Evolutionary conservation across 2,797 vertebrate species (phyloP).

Genomic region (Tauraco hartlaubi): DNA sequence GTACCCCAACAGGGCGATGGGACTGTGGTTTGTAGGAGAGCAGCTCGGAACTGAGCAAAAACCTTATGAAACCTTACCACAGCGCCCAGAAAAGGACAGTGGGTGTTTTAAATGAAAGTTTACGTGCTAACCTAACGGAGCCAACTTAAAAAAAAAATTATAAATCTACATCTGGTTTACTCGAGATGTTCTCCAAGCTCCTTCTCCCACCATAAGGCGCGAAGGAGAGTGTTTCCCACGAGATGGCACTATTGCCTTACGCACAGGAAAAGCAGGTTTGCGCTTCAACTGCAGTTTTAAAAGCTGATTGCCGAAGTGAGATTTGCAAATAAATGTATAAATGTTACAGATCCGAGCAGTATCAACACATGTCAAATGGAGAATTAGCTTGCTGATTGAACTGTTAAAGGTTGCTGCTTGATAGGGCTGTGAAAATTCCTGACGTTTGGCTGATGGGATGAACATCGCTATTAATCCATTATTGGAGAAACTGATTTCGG

Average conservation of each 20-base stretch:
- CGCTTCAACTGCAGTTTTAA: neutral
- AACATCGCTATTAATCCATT: neutral
- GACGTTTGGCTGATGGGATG: neutral
- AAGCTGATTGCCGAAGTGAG: neutral
- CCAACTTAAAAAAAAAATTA: neutral
- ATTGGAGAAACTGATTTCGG: neutral
- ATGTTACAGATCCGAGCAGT: neutral
- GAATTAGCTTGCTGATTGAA: neutral
- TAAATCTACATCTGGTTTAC: neutral
- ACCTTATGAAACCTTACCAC: neutral
- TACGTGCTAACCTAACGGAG: accelerated
- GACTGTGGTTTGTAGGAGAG: neutral
- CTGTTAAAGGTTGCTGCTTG: neutral
- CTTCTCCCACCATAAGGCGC: accelerated
- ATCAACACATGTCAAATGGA: neutral
- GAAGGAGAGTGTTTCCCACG: neutral
- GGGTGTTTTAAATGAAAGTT: neutral
- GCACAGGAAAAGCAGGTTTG: neutral
- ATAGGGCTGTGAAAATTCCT: neutral
- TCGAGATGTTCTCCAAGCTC: accelerated
- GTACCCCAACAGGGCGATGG: too few species aligned
- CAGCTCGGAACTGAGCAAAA: neutral
- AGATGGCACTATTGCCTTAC: slow-evolving; percentile 76
- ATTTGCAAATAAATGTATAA: neutral
- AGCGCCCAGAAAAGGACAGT: neutral